These are phyloP conservation scores for Blennius ocellaris DNA, from an alignment of 2,113 vertebrate species.

Conservation along the genomic window DNA sequence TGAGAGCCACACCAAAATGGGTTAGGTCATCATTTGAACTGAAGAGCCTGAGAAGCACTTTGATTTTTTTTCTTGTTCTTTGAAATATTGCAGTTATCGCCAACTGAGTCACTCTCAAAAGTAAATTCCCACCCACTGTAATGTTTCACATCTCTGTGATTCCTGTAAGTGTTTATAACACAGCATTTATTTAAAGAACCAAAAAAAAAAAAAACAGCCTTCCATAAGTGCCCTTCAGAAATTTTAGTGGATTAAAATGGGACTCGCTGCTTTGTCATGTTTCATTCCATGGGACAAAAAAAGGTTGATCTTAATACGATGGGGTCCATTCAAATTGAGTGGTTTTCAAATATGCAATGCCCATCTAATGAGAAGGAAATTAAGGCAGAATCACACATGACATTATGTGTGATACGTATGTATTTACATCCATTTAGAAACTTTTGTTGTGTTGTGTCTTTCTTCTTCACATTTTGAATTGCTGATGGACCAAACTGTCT, in stretches of 20 bases:
- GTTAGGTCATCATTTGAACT: conserved; percentile 39
- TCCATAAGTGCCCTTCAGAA: background rate
- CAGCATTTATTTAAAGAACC: conserved; percentile 30
- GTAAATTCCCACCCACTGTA: conserved; percentile 32
- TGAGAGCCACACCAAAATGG: conserved; percentile 26
- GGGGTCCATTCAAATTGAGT: too few species aligned
- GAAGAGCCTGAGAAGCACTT: conserved; percentile 24
- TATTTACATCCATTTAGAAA: too few species aligned
- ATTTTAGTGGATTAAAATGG: conserved; percentile 20
- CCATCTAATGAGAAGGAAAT: too few species aligned
- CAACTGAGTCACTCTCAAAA: conserved; percentile 18
- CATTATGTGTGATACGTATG: too few species aligned
- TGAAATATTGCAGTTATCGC: conserved; percentile 48
- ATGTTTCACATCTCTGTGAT: conserved; percentile 35
- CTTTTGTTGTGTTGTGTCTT: too few species aligned
- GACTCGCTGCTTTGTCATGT: conserved; percentile 26
- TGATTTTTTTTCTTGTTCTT: conserved; percentile 33
- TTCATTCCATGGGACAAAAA: conserved; percentile 19
- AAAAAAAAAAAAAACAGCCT: too few species aligned
- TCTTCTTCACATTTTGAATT: too few species aligned
- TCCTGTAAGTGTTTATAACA: conserved; percentile 45
- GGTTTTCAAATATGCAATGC: too few species aligned
- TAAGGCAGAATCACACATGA: too few species aligned
- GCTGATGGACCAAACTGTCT: too few species aligned
- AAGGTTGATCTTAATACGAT: background rate